Conservation (phyloP, 2,888 invertebrate genomes). For the Clivina fossor region DNA sequence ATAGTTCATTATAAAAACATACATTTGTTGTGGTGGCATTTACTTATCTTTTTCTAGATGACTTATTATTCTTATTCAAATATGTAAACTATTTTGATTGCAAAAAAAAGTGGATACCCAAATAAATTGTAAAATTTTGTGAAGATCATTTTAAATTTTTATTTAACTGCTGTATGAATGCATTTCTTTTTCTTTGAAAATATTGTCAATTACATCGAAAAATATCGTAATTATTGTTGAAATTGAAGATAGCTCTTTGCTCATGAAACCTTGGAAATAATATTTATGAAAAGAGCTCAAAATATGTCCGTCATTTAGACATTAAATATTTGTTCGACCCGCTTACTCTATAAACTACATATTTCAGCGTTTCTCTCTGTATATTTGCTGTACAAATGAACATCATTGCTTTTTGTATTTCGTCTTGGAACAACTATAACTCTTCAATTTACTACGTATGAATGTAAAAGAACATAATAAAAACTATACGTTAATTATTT, state of each 20-base stretch:
- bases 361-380: too few species aligned
- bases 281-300: background rate
- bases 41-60: too few species aligned
- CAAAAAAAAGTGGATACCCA: conserved; percentile 21
- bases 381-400: too few species aligned
- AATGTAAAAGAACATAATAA: too few species aligned
- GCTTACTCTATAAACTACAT: too few species aligned
- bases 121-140: conserved; percentile 17
- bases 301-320: conserved; percentile 1
- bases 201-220: conserved; percentile 7
- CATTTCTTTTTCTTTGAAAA: background rate
- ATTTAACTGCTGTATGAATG: background rate
- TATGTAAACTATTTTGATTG: conserved; percentile 27
- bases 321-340: too few species aligned
- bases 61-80: conserved; percentile 3
- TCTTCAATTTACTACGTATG: conserved; percentile 10
- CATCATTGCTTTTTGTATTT: too few species aligned
- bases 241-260: background rate
- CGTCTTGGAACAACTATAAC: too few species aligned
- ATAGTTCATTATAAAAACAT: too few species aligned
- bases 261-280: background rate
- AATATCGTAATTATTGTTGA: background rate
- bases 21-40: too few species aligned
- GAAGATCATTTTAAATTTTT: background rate
- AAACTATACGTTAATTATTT: too few species aligned